phyloP scores from a whole-genome alignment of 2,797 vertebrate genomes.

The Ctenopoma kingsleyae region DNA sequence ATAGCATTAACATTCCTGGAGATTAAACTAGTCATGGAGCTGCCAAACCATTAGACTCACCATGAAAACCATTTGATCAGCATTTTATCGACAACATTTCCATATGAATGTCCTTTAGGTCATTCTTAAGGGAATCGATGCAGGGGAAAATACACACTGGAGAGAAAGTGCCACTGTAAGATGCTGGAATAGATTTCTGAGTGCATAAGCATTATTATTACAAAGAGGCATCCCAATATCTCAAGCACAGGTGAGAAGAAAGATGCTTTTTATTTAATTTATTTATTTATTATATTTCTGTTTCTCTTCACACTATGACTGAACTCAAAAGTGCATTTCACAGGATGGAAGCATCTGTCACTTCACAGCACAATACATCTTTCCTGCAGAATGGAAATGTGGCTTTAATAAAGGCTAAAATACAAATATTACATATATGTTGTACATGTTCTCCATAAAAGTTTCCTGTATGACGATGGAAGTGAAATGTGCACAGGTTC shows the following conservation, averaged over 20 bases:
- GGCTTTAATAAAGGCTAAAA: not conserved
- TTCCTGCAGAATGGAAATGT: not conserved
- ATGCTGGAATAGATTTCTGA: slow-evolving; percentile 1
- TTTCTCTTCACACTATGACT: slow-evolving; percentile 12
- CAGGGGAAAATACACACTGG: not conserved
- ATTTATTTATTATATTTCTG: not conserved
- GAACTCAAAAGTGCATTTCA: slow-evolving; percentile 2
- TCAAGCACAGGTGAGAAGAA: not conserved
- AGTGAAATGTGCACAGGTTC: not conserved
- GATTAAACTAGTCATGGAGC: slow-evolving; percentile 12
- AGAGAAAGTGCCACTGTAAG: slow-evolving; percentile 8
- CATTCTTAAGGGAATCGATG: slow-evolving; percentile 3
- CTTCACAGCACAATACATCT: not conserved
- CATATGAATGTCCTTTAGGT: slow-evolving; percentile 15
- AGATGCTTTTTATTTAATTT: not conserved
- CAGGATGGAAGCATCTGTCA: not conserved
- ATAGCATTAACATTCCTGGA: not conserved
- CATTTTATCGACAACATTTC: slow-evolving; percentile 28
- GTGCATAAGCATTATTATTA: slow-evolving; percentile 7
- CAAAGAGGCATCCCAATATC: not conserved
- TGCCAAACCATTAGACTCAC: slow-evolving; percentile 14
- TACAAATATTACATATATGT: not conserved
- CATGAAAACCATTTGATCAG: slow-evolving; percentile 12
- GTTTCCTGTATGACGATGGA: not conserved
- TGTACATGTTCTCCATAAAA: not conserved